Base-by-base conservation (phyloP, 2,113 vertebrate species). In the Limanda limanda region DNA sequence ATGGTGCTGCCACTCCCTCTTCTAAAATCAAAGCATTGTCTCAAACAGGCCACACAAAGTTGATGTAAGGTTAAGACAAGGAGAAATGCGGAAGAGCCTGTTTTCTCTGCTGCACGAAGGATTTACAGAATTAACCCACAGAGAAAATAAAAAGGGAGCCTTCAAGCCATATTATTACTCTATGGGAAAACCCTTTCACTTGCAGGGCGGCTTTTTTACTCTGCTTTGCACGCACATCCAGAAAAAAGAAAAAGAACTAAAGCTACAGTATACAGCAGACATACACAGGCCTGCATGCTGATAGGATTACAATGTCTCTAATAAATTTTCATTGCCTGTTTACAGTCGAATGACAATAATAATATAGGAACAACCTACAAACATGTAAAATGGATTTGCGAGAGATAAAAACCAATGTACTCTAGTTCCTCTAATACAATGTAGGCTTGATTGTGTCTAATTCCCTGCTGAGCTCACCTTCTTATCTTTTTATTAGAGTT, bases 401-500 rank as follows among this genome's bases (percentile, higher is more conserved):
- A 8, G 2, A 60, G 74, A 24, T 31, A 18, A 80, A 80, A 55
- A 60, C 45, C 6, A 59, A 3, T 62, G n/a, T 45, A 14, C 52
- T 69, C 59, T 62, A 11, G 14, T 67, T 15, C 42, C 42, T 42
- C 9, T 18, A 56, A 31, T 14, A 23, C 14, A 1, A 4, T 25
- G 21, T 52, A 12, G 1, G 21, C 27, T 40, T 23, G 25, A 14
- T 23, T 54, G 31, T 25, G 24, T 61, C 35, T 40, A 11, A 54
- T 17, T 59, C 45, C 60, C 6, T 3, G 1, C 5, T 65, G 13
- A 64, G 15, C 87, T 90, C 71, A 95, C 94, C 93, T 93, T 87
- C 78, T 84, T 67, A 89, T 93, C 78, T 91, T 93, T 80, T 93
- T 94, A 45, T 82, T 85, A 5, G 70, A 71, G 55, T 68, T 85